A percentile compares a stretch with the other conserved stretches of the same genome.
These are phyloP conservation scores for Montipora capricornis DNA, from an alignment of 64 coral and sea anemone genomes.

Conservation along the genomic window DNA sequence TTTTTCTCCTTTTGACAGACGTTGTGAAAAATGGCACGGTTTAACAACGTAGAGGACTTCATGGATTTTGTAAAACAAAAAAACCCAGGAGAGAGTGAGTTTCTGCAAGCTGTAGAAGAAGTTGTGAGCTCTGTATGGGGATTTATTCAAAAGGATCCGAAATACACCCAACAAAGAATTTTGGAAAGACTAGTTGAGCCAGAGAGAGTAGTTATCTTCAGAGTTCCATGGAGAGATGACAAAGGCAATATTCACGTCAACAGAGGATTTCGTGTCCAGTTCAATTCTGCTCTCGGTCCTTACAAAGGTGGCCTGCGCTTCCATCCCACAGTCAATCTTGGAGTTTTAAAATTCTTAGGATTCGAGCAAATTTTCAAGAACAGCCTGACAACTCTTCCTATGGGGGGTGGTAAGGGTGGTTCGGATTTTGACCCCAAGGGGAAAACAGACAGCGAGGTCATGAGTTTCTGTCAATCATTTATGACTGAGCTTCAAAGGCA, in stretches of 20 bases:
- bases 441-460: constrained; percentile 92
- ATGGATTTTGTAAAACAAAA: constrained; percentile 39
- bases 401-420: constrained; percentile 92
- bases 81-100: constrained; percentile 61
- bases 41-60: constrained; percentile 45
- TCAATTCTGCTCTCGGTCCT: constrained; percentile 69
- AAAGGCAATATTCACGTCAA: constrained; percentile 63
- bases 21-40: constrained; percentile 8
- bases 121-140: constrained; percentile 55
- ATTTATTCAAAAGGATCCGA: constrained; percentile 49
- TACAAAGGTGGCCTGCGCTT: constrained; percentile 89
- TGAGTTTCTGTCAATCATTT: constrained; percentile 95
- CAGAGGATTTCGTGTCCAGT: constrained; percentile 68
- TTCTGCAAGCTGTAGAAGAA: constrained; percentile 80
- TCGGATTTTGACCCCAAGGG: constrained; percentile 95
- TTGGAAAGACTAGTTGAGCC: constrained; percentile 73
- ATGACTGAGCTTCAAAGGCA: constrained; percentile 93
- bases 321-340: constrained; percentile 73
- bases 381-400: constrained; percentile 88
- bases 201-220: constrained; percentile 75
- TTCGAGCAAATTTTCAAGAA: constrained; percentile 91
- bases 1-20: not conserved
- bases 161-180: constrained; percentile 19
- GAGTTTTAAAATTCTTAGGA: constrained; percentile 78
- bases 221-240: constrained; percentile 80